Evolutionary conservation across 2,888 invertebrate species (phyloP).

Genomic region (Athrips mouffetella): DNA sequence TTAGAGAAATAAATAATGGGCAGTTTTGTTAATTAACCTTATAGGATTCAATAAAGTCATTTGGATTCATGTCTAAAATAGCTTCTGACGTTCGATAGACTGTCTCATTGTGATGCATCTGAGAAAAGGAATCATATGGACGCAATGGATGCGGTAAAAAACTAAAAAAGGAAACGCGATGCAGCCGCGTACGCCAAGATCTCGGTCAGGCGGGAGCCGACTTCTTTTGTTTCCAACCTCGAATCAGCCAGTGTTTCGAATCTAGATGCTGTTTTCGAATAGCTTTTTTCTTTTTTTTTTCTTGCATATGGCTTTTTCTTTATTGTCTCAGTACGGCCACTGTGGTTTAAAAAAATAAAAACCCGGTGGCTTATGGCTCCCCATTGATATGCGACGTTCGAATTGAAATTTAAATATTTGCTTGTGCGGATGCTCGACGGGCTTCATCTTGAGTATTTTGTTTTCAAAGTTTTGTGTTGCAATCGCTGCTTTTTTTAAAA

Average conservation of each 20-base stretch:
- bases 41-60: constrained; percentile 29
- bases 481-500: constrained; percentile 48
- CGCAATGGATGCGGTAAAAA: constrained; percentile 58
- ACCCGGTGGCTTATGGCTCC: constrained; percentile 77
- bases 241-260: constrained; percentile 77
- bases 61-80: constrained; percentile 62
- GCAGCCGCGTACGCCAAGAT: constrained; percentile 72
- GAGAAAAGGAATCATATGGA: constrained; percentile 72
- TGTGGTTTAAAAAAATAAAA: constrained; percentile 60
- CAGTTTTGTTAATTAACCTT: not conserved
- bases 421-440: constrained; percentile 64
- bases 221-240: constrained; percentile 74
- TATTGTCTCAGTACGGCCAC: constrained; percentile 72
- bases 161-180: constrained; percentile 57
- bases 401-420: constrained; percentile 79
- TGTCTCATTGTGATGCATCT: constrained; percentile 73
- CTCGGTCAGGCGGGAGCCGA: constrained; percentile 75
- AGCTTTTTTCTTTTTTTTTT: constrained; percentile 56
- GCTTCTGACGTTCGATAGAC: constrained; percentile 67
- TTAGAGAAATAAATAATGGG: too few species aligned
- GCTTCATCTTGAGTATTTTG: constrained; percentile 65
- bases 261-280: constrained; percentile 73
- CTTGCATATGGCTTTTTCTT: constrained; percentile 68
- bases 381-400: constrained; percentile 78
- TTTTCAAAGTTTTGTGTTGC: constrained; percentile 64